These are phyloP conservation scores for Megamerina dolium DNA, from an alignment of 2,888 invertebrate genomes.

Conservation along the genomic window DNA sequence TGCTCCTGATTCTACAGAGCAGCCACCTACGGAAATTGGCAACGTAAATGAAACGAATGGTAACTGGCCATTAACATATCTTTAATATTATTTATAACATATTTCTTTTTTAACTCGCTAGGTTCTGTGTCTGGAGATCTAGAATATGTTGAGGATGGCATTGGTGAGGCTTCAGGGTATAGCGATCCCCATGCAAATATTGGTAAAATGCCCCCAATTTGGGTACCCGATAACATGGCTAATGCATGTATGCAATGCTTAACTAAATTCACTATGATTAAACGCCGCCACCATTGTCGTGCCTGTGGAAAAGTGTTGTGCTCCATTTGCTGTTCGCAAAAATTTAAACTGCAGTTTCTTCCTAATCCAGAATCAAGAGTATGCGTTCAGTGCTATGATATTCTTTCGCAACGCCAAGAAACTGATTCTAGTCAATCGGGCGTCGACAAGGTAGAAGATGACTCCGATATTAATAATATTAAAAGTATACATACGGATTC, in stretches of 20 bases:
- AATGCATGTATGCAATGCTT: slow-evolving; percentile 78
- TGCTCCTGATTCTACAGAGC: slow-evolving; percentile 27
- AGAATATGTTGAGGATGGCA: no score
- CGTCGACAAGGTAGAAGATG: not conserved
- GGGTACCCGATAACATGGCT: slow-evolving; percentile 82
- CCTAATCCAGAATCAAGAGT: slow-evolving; percentile 71
- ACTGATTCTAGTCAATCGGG: not conserved
- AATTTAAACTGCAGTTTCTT: slow-evolving; percentile 65
- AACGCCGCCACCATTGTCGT: slow-evolving; percentile 80
- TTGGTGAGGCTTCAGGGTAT: slow-evolving; percentile 38
- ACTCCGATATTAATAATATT: slow-evolving; percentile 11
- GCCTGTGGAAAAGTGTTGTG: slow-evolving; percentile 81
- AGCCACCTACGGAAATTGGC: not conserved
- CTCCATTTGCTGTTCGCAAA: slow-evolving; percentile 69
- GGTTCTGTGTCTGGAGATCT: no score
- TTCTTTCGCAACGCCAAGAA: slow-evolving; percentile 51
- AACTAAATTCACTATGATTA: slow-evolving; percentile 71
- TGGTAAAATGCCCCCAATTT: slow-evolving; percentile 73
- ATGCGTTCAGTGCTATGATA: slow-evolving; percentile 64
- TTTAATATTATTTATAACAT: no score
- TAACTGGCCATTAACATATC: no score
- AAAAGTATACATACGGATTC: not conserved
- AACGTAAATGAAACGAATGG: no score
- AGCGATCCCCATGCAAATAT: slow-evolving; percentile 50
- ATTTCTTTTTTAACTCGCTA: no score